A percentile compares a stretch with the other conserved stretches of the same genome.
phyloP scores from a whole-genome alignment of 1,140 invertebrate genomes.

The Ceratina australensis region DNA sequence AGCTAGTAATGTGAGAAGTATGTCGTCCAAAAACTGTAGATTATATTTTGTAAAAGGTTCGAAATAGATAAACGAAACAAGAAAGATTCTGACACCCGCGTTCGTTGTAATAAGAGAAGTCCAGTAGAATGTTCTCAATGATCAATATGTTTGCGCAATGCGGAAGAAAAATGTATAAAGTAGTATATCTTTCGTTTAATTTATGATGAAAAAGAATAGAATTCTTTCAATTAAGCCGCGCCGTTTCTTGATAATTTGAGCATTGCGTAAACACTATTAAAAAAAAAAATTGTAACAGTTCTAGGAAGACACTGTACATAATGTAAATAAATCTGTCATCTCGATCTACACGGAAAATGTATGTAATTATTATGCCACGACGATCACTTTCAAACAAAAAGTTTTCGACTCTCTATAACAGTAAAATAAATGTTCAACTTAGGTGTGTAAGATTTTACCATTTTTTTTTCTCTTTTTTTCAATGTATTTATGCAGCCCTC shows the following conservation, averaged over 20 bases:
- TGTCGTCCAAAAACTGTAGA: constrained; percentile 55
- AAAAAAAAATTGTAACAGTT: constrained; percentile 63
- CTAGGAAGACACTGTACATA: constrained; percentile 74
- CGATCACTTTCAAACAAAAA: constrained; percentile 3
- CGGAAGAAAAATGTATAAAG: constrained; percentile 23
- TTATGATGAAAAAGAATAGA: constrained; percentile 22
- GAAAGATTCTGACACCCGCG: constrained; percentile 36
- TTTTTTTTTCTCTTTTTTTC: constrained; percentile 42
- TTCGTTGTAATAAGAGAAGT: constrained; percentile 33
- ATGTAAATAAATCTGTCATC: constrained; percentile 76
- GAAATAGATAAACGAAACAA: constrained; percentile 25
- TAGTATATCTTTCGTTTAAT: constrained; percentile 30
- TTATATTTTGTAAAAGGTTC: constrained; percentile 63
- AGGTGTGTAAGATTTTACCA: constrained; percentile 28
- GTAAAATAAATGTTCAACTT: constrained; percentile 9
- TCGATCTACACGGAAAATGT: constrained; percentile 41
- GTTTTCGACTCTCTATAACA: background rate
- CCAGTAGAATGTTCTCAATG: constrained; percentile 46
- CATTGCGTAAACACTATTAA: constrained; percentile 58
- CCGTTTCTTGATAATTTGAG: constrained; percentile 60
- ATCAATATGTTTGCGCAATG: constrained; percentile 52
- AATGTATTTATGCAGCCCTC: constrained; percentile 23
- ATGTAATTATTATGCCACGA: constrained; percentile 39
- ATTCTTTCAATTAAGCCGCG: constrained; percentile 26
- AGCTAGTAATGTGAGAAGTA: constrained; percentile 51